These are phyloP conservation scores for Himalopsyche anomala DNA, from an alignment of 2,888 invertebrate genomes.

Conservation along the genomic window DNA sequence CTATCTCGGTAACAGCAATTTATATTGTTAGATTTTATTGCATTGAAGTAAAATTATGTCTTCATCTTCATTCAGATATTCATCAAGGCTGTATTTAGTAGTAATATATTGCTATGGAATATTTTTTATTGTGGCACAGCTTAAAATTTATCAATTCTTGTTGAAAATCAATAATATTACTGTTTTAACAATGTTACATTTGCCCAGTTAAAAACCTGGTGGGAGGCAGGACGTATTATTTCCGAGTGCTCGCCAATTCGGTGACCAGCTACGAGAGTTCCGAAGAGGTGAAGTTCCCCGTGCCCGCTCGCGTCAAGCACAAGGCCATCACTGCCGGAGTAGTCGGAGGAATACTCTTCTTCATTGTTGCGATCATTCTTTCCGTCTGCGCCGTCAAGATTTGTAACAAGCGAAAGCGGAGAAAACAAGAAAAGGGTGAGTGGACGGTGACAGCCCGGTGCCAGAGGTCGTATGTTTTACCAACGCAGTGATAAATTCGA, in stretches of 20 bases:
- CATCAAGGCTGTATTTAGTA: no score
- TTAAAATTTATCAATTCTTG: no score
- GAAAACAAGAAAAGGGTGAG: slow-evolving; percentile 98
- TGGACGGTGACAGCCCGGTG: slow-evolving; percentile 70
- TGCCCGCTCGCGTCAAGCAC: slow-evolving; percentile 94
- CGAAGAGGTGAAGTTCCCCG: slow-evolving; percentile 91
- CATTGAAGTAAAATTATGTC: not conserved
- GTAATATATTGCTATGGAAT: not conserved
- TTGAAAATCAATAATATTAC: slow-evolving; percentile 24
- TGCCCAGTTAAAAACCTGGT: slow-evolving; percentile 90
- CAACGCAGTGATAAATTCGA: slow-evolving; percentile 51
- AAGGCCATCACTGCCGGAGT: slow-evolving; percentile 98
- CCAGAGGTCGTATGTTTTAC: slow-evolving; percentile 65
- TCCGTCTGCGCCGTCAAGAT: slow-evolving; percentile 98
- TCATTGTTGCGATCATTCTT: slow-evolving; percentile 97
- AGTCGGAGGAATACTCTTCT: slow-evolving; percentile 97
- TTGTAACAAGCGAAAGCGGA: slow-evolving; percentile 96
- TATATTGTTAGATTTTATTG: no score
- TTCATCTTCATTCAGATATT: no score
- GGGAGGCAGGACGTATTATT: slow-evolving; percentile 93
- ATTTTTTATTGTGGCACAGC: not conserved
- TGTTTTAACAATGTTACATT: not conserved
- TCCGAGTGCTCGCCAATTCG: slow-evolving; percentile 93
- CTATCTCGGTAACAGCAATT: slow-evolving; percentile 82
- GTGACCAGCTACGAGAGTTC: slow-evolving; percentile 91